These are phyloP conservation scores for Phainopepla nitens DNA, from an alignment of 2,113 vertebrate genomes.

Conservation along the genomic window DNA sequence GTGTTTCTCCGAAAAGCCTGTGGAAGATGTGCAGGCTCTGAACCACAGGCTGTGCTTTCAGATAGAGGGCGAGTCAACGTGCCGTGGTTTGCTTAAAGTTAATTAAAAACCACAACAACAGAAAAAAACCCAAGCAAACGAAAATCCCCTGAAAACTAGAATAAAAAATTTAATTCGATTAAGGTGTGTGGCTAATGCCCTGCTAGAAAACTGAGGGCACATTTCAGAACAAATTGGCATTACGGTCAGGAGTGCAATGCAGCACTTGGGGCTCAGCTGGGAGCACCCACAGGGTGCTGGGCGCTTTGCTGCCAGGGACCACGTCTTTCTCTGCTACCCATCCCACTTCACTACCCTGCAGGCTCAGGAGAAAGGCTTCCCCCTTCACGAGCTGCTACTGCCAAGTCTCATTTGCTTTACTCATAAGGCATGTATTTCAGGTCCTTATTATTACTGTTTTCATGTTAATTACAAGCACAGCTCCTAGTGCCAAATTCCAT, in stretches of 20 bases:
- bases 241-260: background rate
- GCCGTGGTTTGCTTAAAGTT: background rate
- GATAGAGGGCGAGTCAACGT: fast-evolving
- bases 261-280: background rate
- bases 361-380: background rate
- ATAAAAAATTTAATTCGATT: background rate
- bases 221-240: background rate
- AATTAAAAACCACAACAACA: background rate
- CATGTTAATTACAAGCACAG: background rate
- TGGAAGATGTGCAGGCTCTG: fast-evolving
- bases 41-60: background rate
- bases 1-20: background rate
- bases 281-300: background rate
- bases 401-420: background rate
- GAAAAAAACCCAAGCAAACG: background rate
- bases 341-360: fast-evolving
- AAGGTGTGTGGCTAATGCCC: background rate
- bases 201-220: background rate
- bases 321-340: fast-evolving
- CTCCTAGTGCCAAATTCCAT: background rate
- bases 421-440: background rate
- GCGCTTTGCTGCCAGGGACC: fast-evolving
- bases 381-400: background rate
- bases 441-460: slow-evolving; percentile 3
- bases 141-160: background rate